Base-by-base conservation (phyloP, 1,140 invertebrate genomes). In the Orussus abietinus region DNA sequence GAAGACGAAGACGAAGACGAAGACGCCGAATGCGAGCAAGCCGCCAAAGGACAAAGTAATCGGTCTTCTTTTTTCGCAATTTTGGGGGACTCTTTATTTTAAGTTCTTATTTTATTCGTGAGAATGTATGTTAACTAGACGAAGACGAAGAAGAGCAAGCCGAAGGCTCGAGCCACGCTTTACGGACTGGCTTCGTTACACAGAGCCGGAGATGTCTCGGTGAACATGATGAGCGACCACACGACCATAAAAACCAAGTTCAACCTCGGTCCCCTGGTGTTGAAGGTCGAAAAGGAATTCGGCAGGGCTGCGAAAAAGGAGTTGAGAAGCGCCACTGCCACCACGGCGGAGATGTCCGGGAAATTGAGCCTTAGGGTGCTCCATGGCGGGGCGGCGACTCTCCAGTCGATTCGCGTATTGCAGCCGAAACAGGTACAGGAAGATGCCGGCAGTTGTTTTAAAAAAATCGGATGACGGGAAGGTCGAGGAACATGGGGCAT, bases 361-460 rank as follows among this genome's bases (percentile, higher is more conserved):
- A 85, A 83, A 70, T 66, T 90, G 32, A 88, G 80, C 51, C 72
- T 90, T 30, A 76, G 83, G 44, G 81, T 90, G n/a, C 73, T 84
- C 30, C 81, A 85, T 51, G 83, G 86, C 40, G 84, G 84, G 4
- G 81, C 80, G 10, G 86, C 86, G 18, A 84, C 85, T 22, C 68
- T 90, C 13, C 85, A 89, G 62, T 86, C 85, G 9, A 90, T 90
- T 47, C 84, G 82, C 53, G 88, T 90, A 37, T 75, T 87, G 32
- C 87, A 90, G 58, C 88, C 88, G 3, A 90, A 88, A 75, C 86
- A 90, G 78, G 87, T 89, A 75, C 49, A 51, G n/a, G n/a, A n/a
- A n/a, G n/a, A n/a, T n/a, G n/a, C n/a, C n/a, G n/a, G n/a, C n/a
- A n/a, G n/a, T n/a, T n/a, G n/a, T n/a, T n/a, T n/a, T n/a, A n/a